Evolutionary conservation across 2,113 vertebrate species (phyloP).

Genomic region (Circaetus cinerascens): DNA sequence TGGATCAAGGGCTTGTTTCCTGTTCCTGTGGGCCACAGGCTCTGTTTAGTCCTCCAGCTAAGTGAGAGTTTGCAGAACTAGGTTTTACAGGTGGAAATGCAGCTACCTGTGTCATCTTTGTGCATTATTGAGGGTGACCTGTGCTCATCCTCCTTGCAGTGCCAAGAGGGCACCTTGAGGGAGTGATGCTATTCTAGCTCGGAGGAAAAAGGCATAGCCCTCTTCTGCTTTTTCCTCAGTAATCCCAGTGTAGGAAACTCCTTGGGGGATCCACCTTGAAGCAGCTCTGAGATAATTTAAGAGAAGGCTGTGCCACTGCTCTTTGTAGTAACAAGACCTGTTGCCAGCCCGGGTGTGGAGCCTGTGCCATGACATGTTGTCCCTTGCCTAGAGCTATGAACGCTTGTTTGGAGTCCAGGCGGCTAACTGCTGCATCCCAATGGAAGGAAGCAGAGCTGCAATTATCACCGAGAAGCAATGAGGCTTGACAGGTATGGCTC

Average conservation of each 20-base stretch:
- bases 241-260: not conserved
- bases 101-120: not conserved
- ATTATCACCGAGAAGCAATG: not conserved
- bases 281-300: not conserved
- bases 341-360: not conserved
- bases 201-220: not conserved
- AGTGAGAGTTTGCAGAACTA: not conserved
- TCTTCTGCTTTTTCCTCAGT: not conserved
- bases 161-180: not conserved
- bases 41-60: not conserved
- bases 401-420: not conserved
- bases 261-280: not conserved
- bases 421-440: not conserved
- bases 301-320: not conserved
- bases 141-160: rapidly evolving
- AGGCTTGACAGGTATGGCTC: not conserved
- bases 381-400: not conserved
- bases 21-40: not conserved
- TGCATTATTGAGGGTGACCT: not conserved
- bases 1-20: not conserved
- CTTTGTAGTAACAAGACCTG: not conserved
- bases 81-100: not conserved
- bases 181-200: rapidly evolving
- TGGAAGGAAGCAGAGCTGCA: not conserved
- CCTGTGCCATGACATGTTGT: not conserved